Evolutionary conservation across 2,888 invertebrate species (phyloP), one percentile per base, ranked within the genome.

Genomic region (Drosophila meridiana): DNA sequence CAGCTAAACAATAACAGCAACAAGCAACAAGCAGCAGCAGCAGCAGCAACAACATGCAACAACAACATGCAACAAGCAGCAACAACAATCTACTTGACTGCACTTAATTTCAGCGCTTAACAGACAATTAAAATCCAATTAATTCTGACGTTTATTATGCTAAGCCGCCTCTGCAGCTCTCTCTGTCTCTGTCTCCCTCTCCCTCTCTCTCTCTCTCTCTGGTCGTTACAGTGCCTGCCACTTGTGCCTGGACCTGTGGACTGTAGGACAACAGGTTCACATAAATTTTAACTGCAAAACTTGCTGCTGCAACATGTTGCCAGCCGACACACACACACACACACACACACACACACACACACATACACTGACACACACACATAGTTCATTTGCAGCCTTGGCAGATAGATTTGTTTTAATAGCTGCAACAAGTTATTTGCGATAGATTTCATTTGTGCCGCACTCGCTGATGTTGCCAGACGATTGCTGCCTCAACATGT

Each of bases 61-160:
- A 69, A 43, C 55, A 65, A 71, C 20, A 20, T 20, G 53, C 67
- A 57, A 56, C 55, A 57, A 56, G 3, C 53, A 66, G 36, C 45
- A 63, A 67, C 67, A 75, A 72, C 81, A 74, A 78, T 82, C 90
- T 90, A 85, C 76, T 85, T 88, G 89, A 84, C 89, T 86, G 90
- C 90, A 89, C 90, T 87, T 90, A 89, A 89, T 89, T 89, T 84
- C 90, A 89, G 83, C 89, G 88, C 90, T 92, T 92, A 92, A 92
- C 91, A 92, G 93, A 92, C 92, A 92, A 92, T 92, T 92, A 93
- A 93, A 92, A 93, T 92, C 92, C 92, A 92, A 92, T 92, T 92
- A 92, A 92, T 92, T 92, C 92, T 92, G 93, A 92, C 92, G 92
- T 92, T 92, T 92, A 92, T 92, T 92, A 91, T 91, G 91, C 85